These are phyloP conservation scores for Melopsittacus undulatus DNA, from an alignment of 2,797 vertebrate species.

Conservation along the genomic window DNA sequence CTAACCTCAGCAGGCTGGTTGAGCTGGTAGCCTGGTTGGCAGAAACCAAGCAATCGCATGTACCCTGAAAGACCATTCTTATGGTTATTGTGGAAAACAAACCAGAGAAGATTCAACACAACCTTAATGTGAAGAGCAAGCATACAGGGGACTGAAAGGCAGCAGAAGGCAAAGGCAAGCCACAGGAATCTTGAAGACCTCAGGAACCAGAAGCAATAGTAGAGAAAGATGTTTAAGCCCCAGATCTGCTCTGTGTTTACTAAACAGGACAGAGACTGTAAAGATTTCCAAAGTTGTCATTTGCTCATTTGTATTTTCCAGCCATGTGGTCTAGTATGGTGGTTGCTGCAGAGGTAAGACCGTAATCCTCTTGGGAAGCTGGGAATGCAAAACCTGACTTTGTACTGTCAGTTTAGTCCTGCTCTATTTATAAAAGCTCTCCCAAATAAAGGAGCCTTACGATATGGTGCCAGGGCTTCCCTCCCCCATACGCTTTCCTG, in stretches of 20 bases:
- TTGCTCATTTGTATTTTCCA: neutral
- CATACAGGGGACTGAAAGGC: neutral
- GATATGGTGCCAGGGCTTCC: neutral
- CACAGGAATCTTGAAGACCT: neutral
- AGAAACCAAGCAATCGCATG: neutral
- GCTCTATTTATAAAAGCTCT: neutral
- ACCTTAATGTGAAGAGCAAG: neutral
- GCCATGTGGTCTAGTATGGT: neutral
- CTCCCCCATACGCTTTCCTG: neutral
- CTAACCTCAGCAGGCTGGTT: neutral
- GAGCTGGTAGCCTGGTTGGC: neutral
- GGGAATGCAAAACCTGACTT: neutral
- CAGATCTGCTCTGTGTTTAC: neutral
- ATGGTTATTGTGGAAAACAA: neutral
- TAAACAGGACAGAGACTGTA: neutral
- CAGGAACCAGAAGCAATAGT: neutral
- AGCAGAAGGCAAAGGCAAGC: neutral
- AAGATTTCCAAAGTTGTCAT: neutral
- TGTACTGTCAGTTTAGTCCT: neutral
- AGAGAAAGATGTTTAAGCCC: neutral
- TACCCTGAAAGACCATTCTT: neutral
- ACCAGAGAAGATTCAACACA: neutral
- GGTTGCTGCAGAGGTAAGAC: neutral
- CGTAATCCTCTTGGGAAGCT: neutral
- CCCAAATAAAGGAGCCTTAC: neutral